Base-by-base conservation (phyloP, 1,140 invertebrate species). In the Marisa cornuarietis region DNA sequence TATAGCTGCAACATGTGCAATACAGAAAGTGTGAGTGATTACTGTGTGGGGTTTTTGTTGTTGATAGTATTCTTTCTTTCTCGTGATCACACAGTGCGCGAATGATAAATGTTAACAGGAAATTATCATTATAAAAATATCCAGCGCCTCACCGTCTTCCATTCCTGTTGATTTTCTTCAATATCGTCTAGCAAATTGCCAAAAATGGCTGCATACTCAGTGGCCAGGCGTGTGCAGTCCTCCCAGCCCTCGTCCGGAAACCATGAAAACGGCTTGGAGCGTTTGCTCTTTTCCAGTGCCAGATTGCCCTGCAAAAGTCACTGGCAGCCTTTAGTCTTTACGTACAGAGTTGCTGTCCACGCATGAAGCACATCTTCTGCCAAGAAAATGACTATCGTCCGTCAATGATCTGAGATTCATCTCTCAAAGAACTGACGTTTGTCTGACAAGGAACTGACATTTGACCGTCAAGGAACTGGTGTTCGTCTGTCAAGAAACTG, bases 241-340 rank as follows among this genome's bases (percentile, higher is more conserved):
- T 95, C 94, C 96, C 96, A 97, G 63, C 94, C 93, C 86, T 94
- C 88, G 6, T 93, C 85, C 0, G 94, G 90, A 76, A 97, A 90
- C 95, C 95, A 97, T 4, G 90, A 85, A 51, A 93, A 93, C 3
- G 95, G 95, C 90, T 94, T 94, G 26, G 89, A 85, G 51, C 92
- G 90, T 3, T 92, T 85, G 16, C 94, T 93, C 85, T 95, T 95
- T 83, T 96, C 95, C 52, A 96, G 88, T 0, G 93, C 92, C 1
- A 96, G 93, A 83, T 94, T 95, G 26, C 96, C 96, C 89, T 91
- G 78, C 22, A 83, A 31, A 0, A 13, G 11, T 68, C 65, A 68
- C 13, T n/a, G 22, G 65, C 16, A 58, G 54, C 54, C 54, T 58
- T 58, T 6, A 42, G 16, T 18, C 54, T 58, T 58, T 18, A 18